These are phyloP conservation scores for Gerris buenoi DNA, from an alignment of 1,140 invertebrate genomes.

Conservation along the genomic window DNA sequence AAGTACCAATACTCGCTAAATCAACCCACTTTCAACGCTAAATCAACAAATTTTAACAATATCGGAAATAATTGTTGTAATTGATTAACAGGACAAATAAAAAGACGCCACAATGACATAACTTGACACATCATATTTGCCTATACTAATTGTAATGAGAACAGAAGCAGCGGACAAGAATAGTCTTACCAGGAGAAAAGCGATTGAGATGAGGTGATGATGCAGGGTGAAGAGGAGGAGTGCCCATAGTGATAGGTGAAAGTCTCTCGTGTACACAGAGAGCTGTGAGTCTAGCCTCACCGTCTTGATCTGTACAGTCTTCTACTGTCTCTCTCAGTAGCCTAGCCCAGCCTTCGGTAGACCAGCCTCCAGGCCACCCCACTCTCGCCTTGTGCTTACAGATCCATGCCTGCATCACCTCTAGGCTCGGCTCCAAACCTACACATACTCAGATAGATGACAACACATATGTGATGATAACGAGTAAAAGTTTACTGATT, in stretches of 20 bases:
- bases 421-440: constrained; percentile 54
- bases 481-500: too few species aligned
- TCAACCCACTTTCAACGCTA: too few species aligned
- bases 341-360: constrained; percentile 47
- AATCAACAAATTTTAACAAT: too few species aligned
- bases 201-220: neutral
- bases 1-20: too few species aligned
- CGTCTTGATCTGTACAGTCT: constrained; percentile 89
- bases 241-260: constrained; percentile 35
- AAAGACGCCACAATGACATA: too few species aligned
- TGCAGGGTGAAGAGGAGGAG: constrained; percentile 8
- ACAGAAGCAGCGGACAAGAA: neutral
- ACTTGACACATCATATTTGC: too few species aligned
- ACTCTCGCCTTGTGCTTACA: constrained; percentile 75
- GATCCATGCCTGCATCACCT: constrained; percentile 63
- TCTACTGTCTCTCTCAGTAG: constrained; percentile 75
- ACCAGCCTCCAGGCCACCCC: constrained; percentile 44
- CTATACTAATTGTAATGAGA: neutral
- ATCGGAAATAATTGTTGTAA: too few species aligned
- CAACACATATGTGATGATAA: too few species aligned
- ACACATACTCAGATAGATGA: too few species aligned
- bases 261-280: constrained; percentile 78
- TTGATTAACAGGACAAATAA: too few species aligned
- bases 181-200: neutral
- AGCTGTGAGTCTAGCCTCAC: constrained; percentile 77